Evolutionary conservation across 2,113 vertebrate genomes (phyloP), one percentile per base, ranked within the genome.

Genomic region (Tychaedon coryphoeus): DNA sequence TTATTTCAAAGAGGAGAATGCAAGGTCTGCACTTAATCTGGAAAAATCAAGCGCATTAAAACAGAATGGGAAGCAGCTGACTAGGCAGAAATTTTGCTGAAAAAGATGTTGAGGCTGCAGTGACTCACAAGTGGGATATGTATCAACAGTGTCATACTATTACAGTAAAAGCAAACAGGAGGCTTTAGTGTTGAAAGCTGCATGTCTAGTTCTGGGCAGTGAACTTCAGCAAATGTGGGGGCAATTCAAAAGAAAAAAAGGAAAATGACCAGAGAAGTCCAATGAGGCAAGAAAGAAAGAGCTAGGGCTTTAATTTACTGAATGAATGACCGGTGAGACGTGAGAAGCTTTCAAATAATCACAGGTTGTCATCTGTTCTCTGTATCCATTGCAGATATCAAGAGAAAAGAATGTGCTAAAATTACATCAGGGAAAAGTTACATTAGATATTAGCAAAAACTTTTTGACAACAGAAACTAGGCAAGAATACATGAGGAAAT

Each of bases 21-120:
- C 82, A 90, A 93, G 47, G 85, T 83, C 93, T 96, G 93, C 67
- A 80, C n/a, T 93, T 86, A 80, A 90, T 93, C 79, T 88, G 85
- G 43, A 86, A 92, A 88, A 95, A 92, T 45, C 86, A 94, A 95
- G 57, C 25, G 43, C 40, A 60, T 86, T 92, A 90, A 80, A 69
- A 80, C 40, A 86, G 57, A 87, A 95, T 93, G 64, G 40, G 74
- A 92, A 97, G 93, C 75, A 93, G 93, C 93, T 95, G 94, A 93
- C 64, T 56, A 95, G 64, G 72, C 85, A 96, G 56, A 90, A 95
- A 70, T 79, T 88, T 67, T 93, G 58, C 82, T 95, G 93, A 88
- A 88, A 92, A 95, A 88, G 75, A 88, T 67, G 60, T 88, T 93
- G 90, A 90, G 78, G 78, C 88, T 93, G 82, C 64, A 80, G 71